These are phyloP conservation scores for Andinoacara biseriatus DNA, from an alignment of 2,113 vertebrate species.

Conservation along the genomic window DNA sequence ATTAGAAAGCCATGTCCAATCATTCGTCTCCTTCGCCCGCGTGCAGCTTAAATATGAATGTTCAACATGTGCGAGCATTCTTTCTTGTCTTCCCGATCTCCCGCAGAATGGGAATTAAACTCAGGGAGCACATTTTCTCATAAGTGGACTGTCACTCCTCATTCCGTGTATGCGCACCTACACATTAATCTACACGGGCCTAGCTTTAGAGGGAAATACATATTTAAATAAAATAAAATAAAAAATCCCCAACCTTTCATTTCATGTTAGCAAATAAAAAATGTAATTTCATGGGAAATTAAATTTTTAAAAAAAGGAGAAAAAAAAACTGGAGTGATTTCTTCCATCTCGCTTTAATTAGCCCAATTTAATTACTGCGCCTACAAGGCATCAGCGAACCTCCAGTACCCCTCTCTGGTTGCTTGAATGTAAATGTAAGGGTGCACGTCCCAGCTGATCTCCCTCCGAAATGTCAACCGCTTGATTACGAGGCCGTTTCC, in stretches of 20 bases:
- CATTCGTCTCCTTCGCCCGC: neutral
- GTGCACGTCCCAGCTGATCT: constrained; percentile 46
- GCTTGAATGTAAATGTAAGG: constrained; percentile 29
- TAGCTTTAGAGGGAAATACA: constrained; percentile 15
- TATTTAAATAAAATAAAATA: neutral
- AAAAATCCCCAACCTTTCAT: constrained; percentile 21
- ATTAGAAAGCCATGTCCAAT: neutral
- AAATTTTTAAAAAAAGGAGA: constrained; percentile 48
- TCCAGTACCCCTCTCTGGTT: constrained; percentile 22
- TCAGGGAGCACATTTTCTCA: constrained; percentile 59
- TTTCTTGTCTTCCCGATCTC: constrained; percentile 29
- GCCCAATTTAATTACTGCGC: constrained; percentile 62
- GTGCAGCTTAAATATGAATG: constrained; percentile 27
- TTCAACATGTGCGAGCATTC: constrained; percentile 28
- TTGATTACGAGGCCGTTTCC: constrained; percentile 38
- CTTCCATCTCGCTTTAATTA: constrained; percentile 74
- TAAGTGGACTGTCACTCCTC: constrained; percentile 71
- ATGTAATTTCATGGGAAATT: constrained; percentile 76
- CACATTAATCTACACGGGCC: neutral
- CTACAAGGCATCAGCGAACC: constrained; percentile 26
- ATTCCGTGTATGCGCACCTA: constrained; percentile 17
- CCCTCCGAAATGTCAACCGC: constrained; percentile 56
- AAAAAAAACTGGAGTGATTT: constrained; percentile 32
- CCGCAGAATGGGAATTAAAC: constrained; percentile 53
- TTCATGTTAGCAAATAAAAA: constrained; percentile 55